Percentiles rank a stretch among this genome's conserved stretches.
phyloP scores from a whole-genome alignment of 2,797 vertebrate genomes.

The Anabas testudineus region DNA sequence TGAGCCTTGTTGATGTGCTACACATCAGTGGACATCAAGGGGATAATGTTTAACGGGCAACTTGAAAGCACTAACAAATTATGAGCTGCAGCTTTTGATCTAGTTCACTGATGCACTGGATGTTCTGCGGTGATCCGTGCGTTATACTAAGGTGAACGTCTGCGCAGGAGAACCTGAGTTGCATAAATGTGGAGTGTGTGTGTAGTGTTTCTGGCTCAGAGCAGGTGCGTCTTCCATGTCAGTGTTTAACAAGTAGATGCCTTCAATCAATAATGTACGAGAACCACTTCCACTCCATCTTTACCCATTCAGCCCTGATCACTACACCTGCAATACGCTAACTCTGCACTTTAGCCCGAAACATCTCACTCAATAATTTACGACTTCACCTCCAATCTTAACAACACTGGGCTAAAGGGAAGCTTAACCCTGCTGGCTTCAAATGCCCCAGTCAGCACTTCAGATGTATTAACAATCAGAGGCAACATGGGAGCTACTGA shows the following conservation, averaged over 20 bases:
- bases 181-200: not conserved
- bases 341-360: constrained; percentile 47
- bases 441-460: constrained; percentile 41
- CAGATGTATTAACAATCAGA: constrained; percentile 20
- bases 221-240: not conserved
- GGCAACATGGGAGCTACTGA: constrained; percentile 8
- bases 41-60: constrained; percentile 39
- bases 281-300: constrained; percentile 1
- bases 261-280: constrained; percentile 29
- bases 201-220: not conserved
- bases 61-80: constrained; percentile 40
- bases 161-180: not conserved
- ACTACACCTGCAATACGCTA: constrained; percentile 44
- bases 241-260: constrained; percentile 12
- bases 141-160: not conserved
- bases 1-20: constrained; percentile 29
- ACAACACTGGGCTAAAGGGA: constrained; percentile 47
- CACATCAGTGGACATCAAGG: constrained; percentile 43
- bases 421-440: constrained; percentile 35
- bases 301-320: constrained; percentile 35
- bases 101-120: constrained; percentile 7
- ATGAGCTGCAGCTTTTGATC: constrained; percentile 39
- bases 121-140: not conserved
- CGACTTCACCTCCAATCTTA: constrained; percentile 42
- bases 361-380: constrained; percentile 66